phyloP scores from a whole-genome alignment of 2,888 invertebrate genomes.

The Ochropleura leucogaster region DNA sequence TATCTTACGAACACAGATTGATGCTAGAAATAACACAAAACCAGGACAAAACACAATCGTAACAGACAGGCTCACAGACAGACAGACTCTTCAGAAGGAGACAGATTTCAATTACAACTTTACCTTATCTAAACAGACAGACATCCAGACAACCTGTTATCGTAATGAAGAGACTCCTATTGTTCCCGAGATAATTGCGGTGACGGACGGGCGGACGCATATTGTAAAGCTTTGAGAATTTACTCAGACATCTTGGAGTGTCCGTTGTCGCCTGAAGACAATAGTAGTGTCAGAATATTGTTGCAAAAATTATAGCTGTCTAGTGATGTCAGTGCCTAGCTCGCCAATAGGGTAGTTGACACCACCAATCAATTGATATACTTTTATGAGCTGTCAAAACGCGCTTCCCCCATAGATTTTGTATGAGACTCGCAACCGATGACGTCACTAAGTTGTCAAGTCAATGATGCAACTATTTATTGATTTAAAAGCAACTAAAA shows the following conservation, averaged over 20 bases:
- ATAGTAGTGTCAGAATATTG: neutral
- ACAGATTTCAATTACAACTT: slow-evolving; percentile 50
- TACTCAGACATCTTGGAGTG: slow-evolving; percentile 8
- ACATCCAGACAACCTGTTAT: slow-evolving; percentile 40
- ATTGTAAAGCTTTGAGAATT: slow-evolving; percentile 6
- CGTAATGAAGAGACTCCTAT: slow-evolving; percentile 23
- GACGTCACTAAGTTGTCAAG: too few species aligned
- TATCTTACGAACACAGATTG: neutral
- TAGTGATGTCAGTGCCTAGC: too few species aligned
- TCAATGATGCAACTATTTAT: too few species aligned
- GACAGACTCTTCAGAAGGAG: slow-evolving; percentile 31
- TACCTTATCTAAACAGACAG: slow-evolving; percentile 37
- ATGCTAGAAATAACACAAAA: slow-evolving; percentile 11
- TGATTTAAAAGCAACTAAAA: too few species aligned
- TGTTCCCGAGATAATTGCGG: slow-evolving; percentile 42
- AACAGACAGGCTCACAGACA: slow-evolving; percentile 18
- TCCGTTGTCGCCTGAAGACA: neutral
- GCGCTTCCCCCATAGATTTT: too few species aligned
- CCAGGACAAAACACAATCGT: slow-evolving; percentile 34
- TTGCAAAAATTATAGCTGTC: neutral
- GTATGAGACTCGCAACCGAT: too few species aligned
- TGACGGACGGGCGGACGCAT: slow-evolving; percentile 38
- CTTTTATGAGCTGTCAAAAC: too few species aligned
- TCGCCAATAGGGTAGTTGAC: too few species aligned
- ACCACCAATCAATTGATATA: too few species aligned